Evolutionary conservation across 1,140 invertebrate species (phyloP), one percentile per base, ranked within the genome.

Genomic region (Mamestra configurata): DNA sequence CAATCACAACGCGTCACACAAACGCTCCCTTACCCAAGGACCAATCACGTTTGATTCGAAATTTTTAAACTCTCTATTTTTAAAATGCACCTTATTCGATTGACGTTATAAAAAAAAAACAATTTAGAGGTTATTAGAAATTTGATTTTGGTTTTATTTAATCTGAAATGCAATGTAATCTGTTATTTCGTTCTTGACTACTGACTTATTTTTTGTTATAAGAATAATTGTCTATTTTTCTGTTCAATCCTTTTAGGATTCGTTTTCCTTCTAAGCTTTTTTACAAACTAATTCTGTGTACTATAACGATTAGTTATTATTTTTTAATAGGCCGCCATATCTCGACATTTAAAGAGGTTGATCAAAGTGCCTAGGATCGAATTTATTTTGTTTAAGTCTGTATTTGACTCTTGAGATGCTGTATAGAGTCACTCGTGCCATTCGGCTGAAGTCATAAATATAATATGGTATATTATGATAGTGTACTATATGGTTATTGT

Each of bases 391-490:
- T 81, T 68, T 81, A 71, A 73, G 40, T 81, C 37, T 78, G 61
- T 78, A 73, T 76, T 81, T 83, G 40, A 76, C 73, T 66, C 43
- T 7, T 4, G n/a, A 55, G 22, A 59, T n/a, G 22, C 55, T 75
- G 27, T 75, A 43, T 49, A 55, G 27, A 35, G 75, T 77, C 61
- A 77, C 31, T 80, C 83, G 90, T 93, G 91, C 90, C 90, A 90
- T 92, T 82, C 79, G 88, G 88, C 86, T 88, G 71, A 82, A 87
- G 87, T 89, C 88, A 89, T 90, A 88, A 85, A 77, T 79, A 86
- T 72, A 79, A 83, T n/a, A n/a, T 46, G 80, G 79, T 83, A 82
- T 73, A 81, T 83, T 80, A 84, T 80, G 46, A 77, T 78, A 82
- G 72, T 83, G 81, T 79, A 43, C 35, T 81, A 79, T 82, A 80